Base-by-base conservation (phyloP, 2,888 invertebrate species). In the Thereva nobilitata region DNA sequence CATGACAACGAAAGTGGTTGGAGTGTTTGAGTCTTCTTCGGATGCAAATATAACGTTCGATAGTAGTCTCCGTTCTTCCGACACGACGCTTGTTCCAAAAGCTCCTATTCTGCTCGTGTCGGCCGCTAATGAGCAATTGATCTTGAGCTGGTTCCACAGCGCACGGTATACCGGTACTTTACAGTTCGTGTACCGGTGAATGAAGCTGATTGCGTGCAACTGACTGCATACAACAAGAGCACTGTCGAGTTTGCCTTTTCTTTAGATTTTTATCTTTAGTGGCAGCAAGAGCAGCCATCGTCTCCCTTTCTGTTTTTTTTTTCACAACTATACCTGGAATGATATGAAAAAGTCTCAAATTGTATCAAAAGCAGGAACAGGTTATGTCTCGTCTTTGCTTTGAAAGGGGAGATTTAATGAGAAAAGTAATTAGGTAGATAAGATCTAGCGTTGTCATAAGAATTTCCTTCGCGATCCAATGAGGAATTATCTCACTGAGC, bases 391-490 rank as follows among this genome's bases (percentile, higher is more conserved):
- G 23, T 23, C 23, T 23, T 2, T 1, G 23, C 23, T 23, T 23
- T 23, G 2, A 23, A 23, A 40, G 12, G 23, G 40, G 41, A 12
- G 44, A 44, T 41, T 44, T 42, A 56, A 56, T 56, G 56, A 56
- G 44, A n/a, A 41, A 56, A 56, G 56, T 56, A 56, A 56, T 41
- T 56, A 56, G 34, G 23, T 10, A 42, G 56, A 56, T 56, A 56
- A 56, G 44, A 56, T 42, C 42, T 35, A 56, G 6, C 38, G 44
- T 42, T 56, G 56, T 56, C 42, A 56, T 56, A 64, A 38, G 35
- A 54, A n/a, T 12, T 53, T 47, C 66, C 67, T 85, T 88, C 87
- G 55, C 91, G 23, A 23, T 23, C 23, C 23, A 1, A 23, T 23
- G 23, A 23, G 23, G 23, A 23, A 23, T 23, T 23, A 23, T 23